Evolutionary conservation across 23 tunicate species (phyloP), one percentile per base, ranked within the genome.

Genomic region (Corella eumyota): DNA sequence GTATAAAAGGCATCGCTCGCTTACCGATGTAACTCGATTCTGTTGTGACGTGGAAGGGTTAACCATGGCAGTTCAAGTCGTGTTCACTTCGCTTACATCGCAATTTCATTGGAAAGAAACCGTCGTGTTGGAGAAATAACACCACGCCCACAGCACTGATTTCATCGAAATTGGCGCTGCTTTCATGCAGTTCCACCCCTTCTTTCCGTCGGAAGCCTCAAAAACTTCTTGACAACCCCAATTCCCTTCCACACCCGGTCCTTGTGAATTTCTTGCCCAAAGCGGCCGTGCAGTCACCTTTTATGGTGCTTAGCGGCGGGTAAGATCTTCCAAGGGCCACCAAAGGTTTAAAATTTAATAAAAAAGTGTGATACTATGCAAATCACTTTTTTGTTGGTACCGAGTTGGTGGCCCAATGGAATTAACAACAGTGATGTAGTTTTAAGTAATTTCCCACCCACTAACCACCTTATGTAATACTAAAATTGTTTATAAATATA

Each of bases 1-100:
- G 23, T 51, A 51, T 51, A 51, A 51, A 19, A 9, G 6, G 23
- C 21, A 6, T 7, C 21, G 11, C 23, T 6, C 34, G 36, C 37
- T 11, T 57, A 2, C 2, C 25, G 37, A 29, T 15, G 22, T 44
- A 76, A 74, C 36, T 74, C 56, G 66, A 68, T 66, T 72, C 71
- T 76, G 83, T 68, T 46, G 50, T 76, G 83, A 25, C 45, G 83
- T 76, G 83, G 74, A 72, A 76, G 83, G 74, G 83, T 35, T 58
- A 60, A 54, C 50, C 83, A 76, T 76, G 83, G 74, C 67, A 59
- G 71, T 61, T 33, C 60, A 32, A 23, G 36, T 45, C 75, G 59
- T 74, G 37, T 65, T 76, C 83, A 67, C n/a, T n/a, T n/a, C 83
- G 73, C 68, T 55, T 76, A 56, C 83, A 45, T 76, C 83, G 34